Base-by-base conservation (phyloP, 1,140 invertebrate species). In the Drosophila aff. region DNA sequence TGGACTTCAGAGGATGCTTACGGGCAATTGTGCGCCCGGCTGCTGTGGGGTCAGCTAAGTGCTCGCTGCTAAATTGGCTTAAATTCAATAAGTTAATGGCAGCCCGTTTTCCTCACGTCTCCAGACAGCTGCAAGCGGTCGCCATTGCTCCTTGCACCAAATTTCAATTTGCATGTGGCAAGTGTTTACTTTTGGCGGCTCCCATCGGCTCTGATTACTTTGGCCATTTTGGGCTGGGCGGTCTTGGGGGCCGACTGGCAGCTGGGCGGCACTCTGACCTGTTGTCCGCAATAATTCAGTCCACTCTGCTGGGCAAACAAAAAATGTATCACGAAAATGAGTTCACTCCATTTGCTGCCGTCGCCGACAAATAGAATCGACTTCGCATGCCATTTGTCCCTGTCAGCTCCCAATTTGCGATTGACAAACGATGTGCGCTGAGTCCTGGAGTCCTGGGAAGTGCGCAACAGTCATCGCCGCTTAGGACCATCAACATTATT, bases 21-120 rank as follows among this genome's bases (percentile, higher is more conserved):
- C 64, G 81, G 82, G 78, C 68, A 84, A 90, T 84, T 90, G 75
- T 50, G 47, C 28, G 61, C 47, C 67, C 31, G 60, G 55, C 43
- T 71, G 62, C 64, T 76, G 65, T 68, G 58, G 49, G 76, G 67
- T 76, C 76, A 67, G 63, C 83, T 80, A 87, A 86, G 80, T 80
- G 79, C 67, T 81, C n/a, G 57, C 68, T 68, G 74, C 52, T 40
- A 78, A 89, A 89, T 89, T 90, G 81, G 78, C 78, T 90, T 74
- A 84, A 90, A 89, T 90, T 90, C 85, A 89, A 89, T 89, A 89
- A 89, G 85, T 90, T 89, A 90, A 89, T 89, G 85, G 62, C 55
- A 65, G 31, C 52, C 46, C 47, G 28, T 47, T 6, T 21, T 23
- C 57, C 43, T 18, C 40, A 11, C 46, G n/a, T 61, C 40, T 76